Conservation (phyloP, 2,888 invertebrate species). For the Scaeva pyrastri region DNA sequence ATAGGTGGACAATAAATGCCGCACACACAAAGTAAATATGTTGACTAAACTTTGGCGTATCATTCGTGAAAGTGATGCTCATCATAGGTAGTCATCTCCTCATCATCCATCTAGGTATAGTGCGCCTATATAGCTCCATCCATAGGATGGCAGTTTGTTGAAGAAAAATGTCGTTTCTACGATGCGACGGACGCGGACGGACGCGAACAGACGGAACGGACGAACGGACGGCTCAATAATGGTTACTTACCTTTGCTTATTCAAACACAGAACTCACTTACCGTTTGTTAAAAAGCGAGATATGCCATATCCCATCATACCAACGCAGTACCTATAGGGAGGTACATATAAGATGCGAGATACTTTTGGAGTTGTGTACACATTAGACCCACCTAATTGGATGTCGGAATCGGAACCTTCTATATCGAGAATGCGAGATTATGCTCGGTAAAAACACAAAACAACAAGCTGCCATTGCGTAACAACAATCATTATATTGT, state of each 20-base stretch:
- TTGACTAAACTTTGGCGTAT: constrained; percentile 74
- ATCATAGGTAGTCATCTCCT: constrained; percentile 50
- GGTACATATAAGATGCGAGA: background rate
- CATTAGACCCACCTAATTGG: constrained; percentile 68
- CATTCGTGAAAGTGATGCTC: constrained; percentile 75
- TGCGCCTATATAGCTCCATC: constrained; percentile 18
- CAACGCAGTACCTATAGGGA: too few species aligned
- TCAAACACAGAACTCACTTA: constrained; percentile 70
- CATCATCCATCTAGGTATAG: constrained; percentile 24
- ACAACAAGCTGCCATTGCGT: background rate
- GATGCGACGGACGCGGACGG: background rate
- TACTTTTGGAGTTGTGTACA: constrained; percentile 24
- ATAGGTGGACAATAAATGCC: constrained; percentile 57
- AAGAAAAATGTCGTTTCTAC: constrained; percentile 14
- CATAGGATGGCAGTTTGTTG: constrained; percentile 2
- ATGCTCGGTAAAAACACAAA: constrained; percentile 56
- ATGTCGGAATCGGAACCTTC: constrained; percentile 56
- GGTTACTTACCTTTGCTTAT: constrained; percentile 74
- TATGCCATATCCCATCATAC: background rate
- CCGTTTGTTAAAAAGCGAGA: constrained; percentile 2
- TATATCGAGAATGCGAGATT: constrained; percentile 14
- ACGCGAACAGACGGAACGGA: constrained; percentile 9
- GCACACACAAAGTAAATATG: constrained; percentile 63
- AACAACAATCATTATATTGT: constrained; percentile 49
- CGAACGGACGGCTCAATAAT: constrained; percentile 55